These are phyloP conservation scores for Melanophora roralis DNA, from an alignment of 2,888 invertebrate genomes.

Conservation along the genomic window DNA sequence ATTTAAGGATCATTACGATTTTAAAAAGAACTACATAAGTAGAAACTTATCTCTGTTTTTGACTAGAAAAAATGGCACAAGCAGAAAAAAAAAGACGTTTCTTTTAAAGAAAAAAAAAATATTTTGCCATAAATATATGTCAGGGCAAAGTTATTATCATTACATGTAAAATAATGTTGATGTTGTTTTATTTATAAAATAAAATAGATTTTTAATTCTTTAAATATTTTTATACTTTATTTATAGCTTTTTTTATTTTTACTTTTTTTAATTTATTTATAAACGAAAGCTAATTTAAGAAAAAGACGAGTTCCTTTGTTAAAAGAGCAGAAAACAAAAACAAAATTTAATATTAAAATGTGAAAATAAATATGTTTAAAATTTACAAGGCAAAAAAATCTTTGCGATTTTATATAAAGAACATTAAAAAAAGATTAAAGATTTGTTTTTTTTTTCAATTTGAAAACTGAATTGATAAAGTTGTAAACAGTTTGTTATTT, in stretches of 20 bases:
- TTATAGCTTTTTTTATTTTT: not conserved
- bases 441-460: not conserved
- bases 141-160: conserved; percentile 16
- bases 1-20: conserved; percentile 39
- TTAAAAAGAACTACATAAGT: conserved; percentile 6
- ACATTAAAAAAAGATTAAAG: not conserved
- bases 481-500: no score
- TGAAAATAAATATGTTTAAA: no score
- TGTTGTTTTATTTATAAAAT: conserved; percentile 29
- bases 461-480: not conserved
- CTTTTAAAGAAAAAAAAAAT: not conserved
- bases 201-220: conserved; percentile 6
- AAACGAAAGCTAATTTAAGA: not conserved
- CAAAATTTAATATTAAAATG: not conserved
- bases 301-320: conserved; percentile 12
- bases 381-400: no score
- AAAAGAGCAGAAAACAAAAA: not conserved
- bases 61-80: no score
- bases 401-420: not conserved
- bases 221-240: no score
- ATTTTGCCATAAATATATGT: conserved; percentile 21
- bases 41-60: not conserved
- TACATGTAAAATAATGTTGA: not conserved
- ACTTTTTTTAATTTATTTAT: not conserved
- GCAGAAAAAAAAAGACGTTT: not conserved